Evolutionary conservation across 2,797 vertebrate genomes (phyloP).

Genomic region (Triplophysa bombifrons): DNA sequence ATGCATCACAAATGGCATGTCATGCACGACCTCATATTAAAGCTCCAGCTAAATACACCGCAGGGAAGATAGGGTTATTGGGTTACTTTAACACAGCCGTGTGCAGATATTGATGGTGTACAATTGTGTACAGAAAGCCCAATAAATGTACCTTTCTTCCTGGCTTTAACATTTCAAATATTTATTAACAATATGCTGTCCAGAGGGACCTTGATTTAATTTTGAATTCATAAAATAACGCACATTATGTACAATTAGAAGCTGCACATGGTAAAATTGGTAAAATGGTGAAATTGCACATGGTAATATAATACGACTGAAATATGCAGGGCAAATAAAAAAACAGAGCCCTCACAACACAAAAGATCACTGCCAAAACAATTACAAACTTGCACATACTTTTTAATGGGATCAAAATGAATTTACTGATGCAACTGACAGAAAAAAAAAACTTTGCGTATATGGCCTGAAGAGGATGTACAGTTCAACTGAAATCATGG

Average conservation of each 20-base stretch:
- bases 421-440: neutral
- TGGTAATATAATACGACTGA: neutral
- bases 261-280: too few species aligned
- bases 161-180: slow-evolving; percentile 1
- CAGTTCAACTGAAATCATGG: slow-evolving; percentile 5
- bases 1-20: slow-evolving; percentile 1
- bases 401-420: neutral
- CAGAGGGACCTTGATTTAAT: slow-evolving; percentile 6
- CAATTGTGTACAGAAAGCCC: neutral
- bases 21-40: slow-evolving; percentile 18
- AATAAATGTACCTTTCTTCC: neutral
- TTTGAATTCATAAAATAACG: slow-evolving; percentile 18
- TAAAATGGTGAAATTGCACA: neutral
- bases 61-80: slow-evolving; percentile 11
- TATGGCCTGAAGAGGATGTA: neutral
- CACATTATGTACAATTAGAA: neutral
- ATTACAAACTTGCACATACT: neutral
- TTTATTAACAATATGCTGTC: slow-evolving; percentile 13
- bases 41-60: slow-evolving; percentile 4
- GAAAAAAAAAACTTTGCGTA: neutral
- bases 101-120: neutral
- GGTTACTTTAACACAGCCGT: slow-evolving; percentile 8
- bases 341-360: neutral
- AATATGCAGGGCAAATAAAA: neutral
- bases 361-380: slow-evolving; percentile 12